These are phyloP conservation scores for Araneus ventricosus DNA, from an alignment of 1,140 invertebrate genomes.

Conservation along the genomic window DNA sequence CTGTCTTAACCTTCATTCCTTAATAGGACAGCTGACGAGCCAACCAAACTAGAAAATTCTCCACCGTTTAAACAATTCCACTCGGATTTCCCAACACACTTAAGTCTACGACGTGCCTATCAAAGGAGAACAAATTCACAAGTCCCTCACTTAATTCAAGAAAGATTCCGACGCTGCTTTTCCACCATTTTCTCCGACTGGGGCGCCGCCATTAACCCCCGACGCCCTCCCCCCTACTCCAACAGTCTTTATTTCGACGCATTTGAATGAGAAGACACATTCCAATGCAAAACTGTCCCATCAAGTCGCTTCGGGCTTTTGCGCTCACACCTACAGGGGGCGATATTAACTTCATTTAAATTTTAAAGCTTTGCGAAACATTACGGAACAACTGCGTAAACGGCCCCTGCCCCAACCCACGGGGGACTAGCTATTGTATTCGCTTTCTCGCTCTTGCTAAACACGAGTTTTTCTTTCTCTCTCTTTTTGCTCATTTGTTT, in stretches of 20 bases:
- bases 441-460: conserved; percentile 42
- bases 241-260: conserved; percentile 42
- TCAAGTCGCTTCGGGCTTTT: conserved; percentile 47
- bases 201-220: background rate
- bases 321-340: conserved; percentile 46
- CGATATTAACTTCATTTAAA: conserved; percentile 74
- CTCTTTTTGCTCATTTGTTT: conserved; percentile 19
- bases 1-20: conserved; percentile 29
- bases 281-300: conserved; percentile 72
- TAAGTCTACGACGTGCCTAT: conserved; percentile 36
- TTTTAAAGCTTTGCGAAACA: conserved; percentile 69
- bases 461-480: conserved; percentile 48
- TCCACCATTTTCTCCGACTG: conserved; percentile 18
- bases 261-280: conserved; percentile 69
- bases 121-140: conserved; percentile 33
- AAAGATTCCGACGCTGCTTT: conserved; percentile 17
- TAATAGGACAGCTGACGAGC: conserved; percentile 9
- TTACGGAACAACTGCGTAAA: conserved; percentile 62
- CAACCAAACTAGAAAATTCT: conserved; percentile 11
- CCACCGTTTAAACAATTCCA: conserved; percentile 23
- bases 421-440: conserved; percentile 59
- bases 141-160: conserved; percentile 37
- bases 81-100: conserved; percentile 6
- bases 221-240: background rate
- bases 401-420: background rate